Evolutionary conservation across 2,797 vertebrate species (phyloP), one percentile per base, ranked within the genome.

Genomic region (Alca torda): DNA sequence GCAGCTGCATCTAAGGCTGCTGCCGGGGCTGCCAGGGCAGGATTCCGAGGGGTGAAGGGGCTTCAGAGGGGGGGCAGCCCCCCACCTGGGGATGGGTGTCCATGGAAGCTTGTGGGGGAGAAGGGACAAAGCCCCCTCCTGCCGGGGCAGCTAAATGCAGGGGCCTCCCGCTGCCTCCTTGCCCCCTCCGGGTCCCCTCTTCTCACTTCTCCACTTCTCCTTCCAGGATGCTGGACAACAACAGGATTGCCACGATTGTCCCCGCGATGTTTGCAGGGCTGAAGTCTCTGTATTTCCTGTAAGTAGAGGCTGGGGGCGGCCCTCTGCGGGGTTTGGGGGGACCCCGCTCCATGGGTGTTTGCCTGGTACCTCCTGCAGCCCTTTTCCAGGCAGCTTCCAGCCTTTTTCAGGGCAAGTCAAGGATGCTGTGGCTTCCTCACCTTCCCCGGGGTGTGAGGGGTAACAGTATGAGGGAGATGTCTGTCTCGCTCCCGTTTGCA

Each of bases 211-310:
- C 54, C 35, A 16, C 45, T 75, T 61, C 45, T 53, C 39, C 79
- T 75, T 60, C 33, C 67, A 97, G 97, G 84, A 97, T 98, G 72
- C 84, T 98, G 81, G 97, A 97, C 33, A 97, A 97, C 83, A 98
- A 97, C 93, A 92, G 91, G 74, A 89, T 98, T 46, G 81, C 76
- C 17, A 88, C 61, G 19, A 85, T 98, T 16, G 30, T 85, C 43
- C 96, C 97, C 10, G 84, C 85, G 2, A 74, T 72, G 5, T 98
- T 98, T 65, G 84, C 91, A 43, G 98, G 97, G 33, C 94, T 97
- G 69, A 89, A 83, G 65, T 98, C 97, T 3, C 96, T 98, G 70
- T 97, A 97, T 75, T 98, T 98, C 75, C 89, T 98, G 96, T 98
- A 92, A 98, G 97, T 96, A 13, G 24, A 16, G 46, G 21, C 37